phyloP scores from a whole-genome alignment of 2,888 invertebrate species.

The Megaustenia siamemsis region DNA sequence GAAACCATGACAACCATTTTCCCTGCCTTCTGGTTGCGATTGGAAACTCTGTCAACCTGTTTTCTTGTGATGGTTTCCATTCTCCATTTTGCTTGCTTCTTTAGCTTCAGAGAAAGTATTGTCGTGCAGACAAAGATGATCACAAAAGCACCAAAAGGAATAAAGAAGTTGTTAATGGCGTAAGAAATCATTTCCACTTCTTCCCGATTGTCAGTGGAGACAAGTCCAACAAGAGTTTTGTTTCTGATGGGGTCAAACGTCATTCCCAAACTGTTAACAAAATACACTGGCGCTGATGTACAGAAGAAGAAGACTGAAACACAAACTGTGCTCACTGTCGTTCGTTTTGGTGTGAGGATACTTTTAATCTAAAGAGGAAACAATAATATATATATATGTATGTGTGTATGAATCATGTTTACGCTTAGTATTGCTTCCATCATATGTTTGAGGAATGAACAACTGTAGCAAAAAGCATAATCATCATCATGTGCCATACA shows the following conservation, averaged over 20 bases:
- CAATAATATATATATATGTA: too few species aligned
- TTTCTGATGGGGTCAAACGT: not conserved
- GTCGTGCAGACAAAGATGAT: not conserved
- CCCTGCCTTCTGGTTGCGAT: not conserved
- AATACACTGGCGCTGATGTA: not conserved
- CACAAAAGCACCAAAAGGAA: not conserved
- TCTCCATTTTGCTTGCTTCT: not conserved
- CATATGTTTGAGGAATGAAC: too few species aligned
- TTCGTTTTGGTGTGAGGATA: not conserved
- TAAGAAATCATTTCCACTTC: not conserved
- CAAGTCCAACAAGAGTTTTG: not conserved
- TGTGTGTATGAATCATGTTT: too few species aligned
- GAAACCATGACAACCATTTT: conserved; percentile 5
- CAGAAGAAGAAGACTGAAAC: not conserved
- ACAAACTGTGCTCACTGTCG: not conserved
- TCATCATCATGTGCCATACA: too few species aligned
- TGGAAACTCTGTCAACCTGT: not conserved
- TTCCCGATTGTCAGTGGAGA: not conserved
- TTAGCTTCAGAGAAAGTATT: not conserved
- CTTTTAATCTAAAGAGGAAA: not conserved
- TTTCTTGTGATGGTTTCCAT: not conserved
- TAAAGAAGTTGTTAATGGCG: not conserved
- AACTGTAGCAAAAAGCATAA: too few species aligned
- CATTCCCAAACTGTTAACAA: not conserved
- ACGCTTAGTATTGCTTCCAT: too few species aligned